These are phyloP conservation scores for Aradus depressus DNA, from an alignment of 2,888 invertebrate genomes.

Conservation along the genomic window DNA sequence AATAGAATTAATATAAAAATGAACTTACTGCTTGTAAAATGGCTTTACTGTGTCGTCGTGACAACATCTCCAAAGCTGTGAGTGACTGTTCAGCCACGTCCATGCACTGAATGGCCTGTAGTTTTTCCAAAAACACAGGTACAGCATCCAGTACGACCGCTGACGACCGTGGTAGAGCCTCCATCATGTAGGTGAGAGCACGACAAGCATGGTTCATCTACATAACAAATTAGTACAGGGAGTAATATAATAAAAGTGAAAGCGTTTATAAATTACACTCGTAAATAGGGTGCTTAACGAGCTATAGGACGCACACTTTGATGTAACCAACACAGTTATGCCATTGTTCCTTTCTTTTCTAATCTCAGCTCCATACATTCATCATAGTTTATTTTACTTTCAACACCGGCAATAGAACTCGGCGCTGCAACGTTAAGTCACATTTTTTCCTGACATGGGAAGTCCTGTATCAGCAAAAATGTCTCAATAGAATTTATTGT, in stretches of 20 bases:
- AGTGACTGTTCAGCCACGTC: slow-evolving; percentile 98
- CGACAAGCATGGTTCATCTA: slow-evolving; percentile 98
- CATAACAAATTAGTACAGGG: slow-evolving; percentile 26
- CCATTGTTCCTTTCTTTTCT: too few relatives aligned
- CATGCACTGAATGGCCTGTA: slow-evolving; percentile 98
- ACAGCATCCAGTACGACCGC: slow-evolving; percentile 94
- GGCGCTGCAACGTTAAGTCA: too few relatives aligned
- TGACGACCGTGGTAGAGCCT: slow-evolving; percentile 91
- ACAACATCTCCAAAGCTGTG: slow-evolving; percentile 93
- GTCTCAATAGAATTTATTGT: too few relatives aligned
- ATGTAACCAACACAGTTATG: too few relatives aligned
- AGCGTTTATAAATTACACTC: too few relatives aligned
- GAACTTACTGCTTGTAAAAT: slow-evolving; percentile 76
- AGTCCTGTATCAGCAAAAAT: too few relatives aligned
- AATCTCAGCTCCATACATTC: too few relatives aligned
- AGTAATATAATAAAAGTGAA: slow-evolving; percentile 6
- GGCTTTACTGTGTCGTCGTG: slow-evolving; percentile 89
- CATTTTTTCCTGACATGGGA: too few relatives aligned
- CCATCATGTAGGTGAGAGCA: slow-evolving; percentile 98
- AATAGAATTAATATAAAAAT: slow-evolving; percentile 7
- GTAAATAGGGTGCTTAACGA: too few relatives aligned
- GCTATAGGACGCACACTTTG: too few relatives aligned
- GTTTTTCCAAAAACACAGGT: slow-evolving; percentile 90
- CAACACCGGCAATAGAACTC: too few relatives aligned
- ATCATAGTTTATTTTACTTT: too few relatives aligned